Evolutionary conservation across 2,888 invertebrate species (phyloP), one percentile per base, ranked within the genome.

Genomic region (Microctonus aethiopoides): DNA sequence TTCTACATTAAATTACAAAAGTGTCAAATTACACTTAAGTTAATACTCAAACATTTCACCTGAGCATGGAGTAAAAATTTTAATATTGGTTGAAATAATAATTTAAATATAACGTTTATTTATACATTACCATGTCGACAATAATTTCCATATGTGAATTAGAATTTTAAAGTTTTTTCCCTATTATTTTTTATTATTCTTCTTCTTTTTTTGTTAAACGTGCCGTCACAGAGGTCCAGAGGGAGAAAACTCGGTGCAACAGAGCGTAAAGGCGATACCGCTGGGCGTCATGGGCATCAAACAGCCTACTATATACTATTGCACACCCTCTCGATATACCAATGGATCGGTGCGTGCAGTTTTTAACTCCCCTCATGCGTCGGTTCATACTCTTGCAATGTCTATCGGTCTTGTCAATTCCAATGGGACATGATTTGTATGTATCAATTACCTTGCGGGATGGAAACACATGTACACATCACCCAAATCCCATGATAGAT

Each of bases 191-290:
- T 57, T 16, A 16, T 57, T 57, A 13, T 2, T 32, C 7, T 34
- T 56, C 34, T 29, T 9, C 16, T 32, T 57, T n/a, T 57, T 57
- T 32, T 32, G 20, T 24, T 54, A 1, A 24, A 54, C 54, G 24
- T 26, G 54, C 5, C 54, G 4, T 29, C 13, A 32, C 32, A 11
- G 4, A 11, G 26, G 54, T 11, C 73, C 72, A 72, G 75, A 75
- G 75, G 74, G 71, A 76, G 79, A 78, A 80, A 78, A 77, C 78
- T 77, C 70, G 78, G 77, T 63, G 80, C 84, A 84, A 80, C 77
- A 79, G 79, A 84, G 79, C 81, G 84, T 84, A 81, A 84, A 84
- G 80, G 83, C 79, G 84, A 84, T 84, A 84, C 83, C 83, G 80
- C 16, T 46, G 78, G 78, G 68, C 70, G 81, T 78, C 78, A 78